Evolutionary conservation across 2,888 invertebrate species (phyloP).

Genomic region (Augochlorella aurata): DNA sequence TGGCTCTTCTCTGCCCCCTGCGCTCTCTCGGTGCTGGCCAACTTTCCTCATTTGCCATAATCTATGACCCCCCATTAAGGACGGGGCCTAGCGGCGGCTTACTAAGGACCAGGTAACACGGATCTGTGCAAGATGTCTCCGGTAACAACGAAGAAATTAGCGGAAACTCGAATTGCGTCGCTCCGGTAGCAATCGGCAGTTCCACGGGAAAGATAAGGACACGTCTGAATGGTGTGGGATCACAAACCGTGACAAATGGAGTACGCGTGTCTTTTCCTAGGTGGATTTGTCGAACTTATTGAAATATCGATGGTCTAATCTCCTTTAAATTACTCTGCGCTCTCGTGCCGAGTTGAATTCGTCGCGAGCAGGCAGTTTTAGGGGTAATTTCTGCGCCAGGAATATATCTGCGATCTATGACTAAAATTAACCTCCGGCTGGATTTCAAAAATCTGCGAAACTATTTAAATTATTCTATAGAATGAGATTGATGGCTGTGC

Average conservation of each 20-base stretch:
- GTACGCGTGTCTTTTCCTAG: slow-evolving; percentile 18
- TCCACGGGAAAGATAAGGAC: slow-evolving; percentile 28
- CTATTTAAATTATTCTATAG: too few relatives aligned
- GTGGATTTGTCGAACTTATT: slow-evolving; percentile 6
- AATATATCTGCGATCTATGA: too few relatives aligned
- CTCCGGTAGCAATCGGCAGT: slow-evolving; percentile 48
- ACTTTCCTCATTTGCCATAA: slow-evolving; percentile 81
- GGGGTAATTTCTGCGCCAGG: too few relatives aligned
- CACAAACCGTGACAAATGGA: slow-evolving; percentile 9
- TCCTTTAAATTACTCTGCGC: slow-evolving; percentile 1
- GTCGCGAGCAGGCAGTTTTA: not conserved
- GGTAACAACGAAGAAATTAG: slow-evolving; percentile 72
- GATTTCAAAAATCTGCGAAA: too few relatives aligned
- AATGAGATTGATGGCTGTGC: too few relatives aligned
- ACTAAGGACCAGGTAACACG: slow-evolving; percentile 70
- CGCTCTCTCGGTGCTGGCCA: slow-evolving; percentile 61
- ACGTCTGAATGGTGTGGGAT: not conserved
- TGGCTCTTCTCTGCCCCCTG: slow-evolving; percentile 63
- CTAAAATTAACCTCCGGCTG: too few relatives aligned
- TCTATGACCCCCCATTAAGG: slow-evolving; percentile 79
- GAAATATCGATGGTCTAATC: not conserved
- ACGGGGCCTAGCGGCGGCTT: slow-evolving; percentile 66
- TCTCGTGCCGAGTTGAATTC: not conserved
- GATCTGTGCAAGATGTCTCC: slow-evolving; percentile 72
- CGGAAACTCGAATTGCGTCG: slow-evolving; percentile 58